Base-by-base conservation (phyloP, 2,888 invertebrate species). In the Drosophila trichaetosa region DNA sequence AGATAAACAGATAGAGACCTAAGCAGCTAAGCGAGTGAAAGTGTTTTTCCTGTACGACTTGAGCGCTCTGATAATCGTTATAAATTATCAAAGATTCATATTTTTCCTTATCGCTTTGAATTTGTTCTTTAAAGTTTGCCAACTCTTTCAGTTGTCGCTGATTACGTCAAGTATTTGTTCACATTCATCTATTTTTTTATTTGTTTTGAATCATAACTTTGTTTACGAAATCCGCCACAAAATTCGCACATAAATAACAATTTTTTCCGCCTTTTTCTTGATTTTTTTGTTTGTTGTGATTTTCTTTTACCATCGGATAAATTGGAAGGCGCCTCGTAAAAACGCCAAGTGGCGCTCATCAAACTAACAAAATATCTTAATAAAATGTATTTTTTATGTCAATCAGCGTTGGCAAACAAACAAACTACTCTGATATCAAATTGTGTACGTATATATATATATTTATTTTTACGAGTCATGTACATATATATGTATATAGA, bases 281-380 rank as follows among this genome's bases (percentile, higher is more conserved):
- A 2, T 11, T 42, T 42, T 42, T 42, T 21, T 42, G 42, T 21
- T 42, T 24, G 48, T 24, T 16, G 24, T 27, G 52, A 61, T 52
- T 34, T 56, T 49, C 34, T 54, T 11, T 53, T 27, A 13, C 49
- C 48, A 65, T 73, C 77, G 69, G 73, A 87, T 85, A 87, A 87
- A 85, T 89, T 79, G 87, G 64, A 8, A 61, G 69, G 67, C 76
- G 81, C 76, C 80, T 80, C 71, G 53, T 73, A 82, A 72, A 83
- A 86, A 71, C 69, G 68, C 63, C 75, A 76, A 84, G 74, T 59
- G 70, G 57, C 75, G 79, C 74, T 68, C 82, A 81, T 79, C 81
- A 89, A 88, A 83, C 81, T 87, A 84, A 81, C 86, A 86, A 81
- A 90, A 82, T 83, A 75, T 60, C 83, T 73, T 77, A 75, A 81